phyloP scores from a whole-genome alignment of 2,888 invertebrate species.

The Hesperia comma region DNA sequence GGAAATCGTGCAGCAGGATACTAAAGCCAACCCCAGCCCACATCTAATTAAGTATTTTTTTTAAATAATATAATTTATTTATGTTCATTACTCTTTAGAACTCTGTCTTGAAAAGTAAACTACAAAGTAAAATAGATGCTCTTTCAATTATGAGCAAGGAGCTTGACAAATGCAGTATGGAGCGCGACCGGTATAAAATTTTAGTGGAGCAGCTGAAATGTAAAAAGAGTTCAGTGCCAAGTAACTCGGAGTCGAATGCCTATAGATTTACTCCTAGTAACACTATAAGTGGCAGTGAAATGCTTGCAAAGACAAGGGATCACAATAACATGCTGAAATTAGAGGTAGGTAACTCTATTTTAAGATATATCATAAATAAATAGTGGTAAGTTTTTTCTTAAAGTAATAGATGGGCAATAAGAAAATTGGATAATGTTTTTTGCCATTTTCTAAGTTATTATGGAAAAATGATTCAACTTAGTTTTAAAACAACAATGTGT shows the following conservation, averaged over 20 bases:
- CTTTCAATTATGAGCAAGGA: conserved; percentile 90
- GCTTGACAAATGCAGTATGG: conserved; percentile 90
- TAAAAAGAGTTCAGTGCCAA: conserved; percentile 56
- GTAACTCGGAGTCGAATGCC: conserved; percentile 52
- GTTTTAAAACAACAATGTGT: too few species aligned
- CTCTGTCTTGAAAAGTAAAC: conserved; percentile 87
- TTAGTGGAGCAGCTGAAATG: conserved; percentile 91
- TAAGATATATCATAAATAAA: too few species aligned
- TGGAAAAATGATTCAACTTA: too few species aligned
- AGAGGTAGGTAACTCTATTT: too few species aligned
- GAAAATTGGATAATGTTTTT: too few species aligned
- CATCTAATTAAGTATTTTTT: too few species aligned
- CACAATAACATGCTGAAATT: conserved; percentile 83
- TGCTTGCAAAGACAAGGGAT: conserved; percentile 84
- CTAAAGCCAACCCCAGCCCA: too few species aligned
- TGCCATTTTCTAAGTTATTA: too few species aligned
- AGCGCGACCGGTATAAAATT: conserved; percentile 91
- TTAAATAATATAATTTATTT: not conserved
- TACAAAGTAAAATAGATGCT: conserved; percentile 93
- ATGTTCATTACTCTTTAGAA: conserved; percentile 68
- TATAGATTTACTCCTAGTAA: conserved; percentile 68
- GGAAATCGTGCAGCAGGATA: too few species aligned
- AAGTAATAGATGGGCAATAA: too few species aligned
- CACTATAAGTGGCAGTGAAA: conserved; percentile 81
- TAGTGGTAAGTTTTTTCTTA: too few species aligned